These are phyloP conservation scores for Drosophila mayaguana DNA, from an alignment of 2,888 invertebrate species.

Conservation along the genomic window DNA sequence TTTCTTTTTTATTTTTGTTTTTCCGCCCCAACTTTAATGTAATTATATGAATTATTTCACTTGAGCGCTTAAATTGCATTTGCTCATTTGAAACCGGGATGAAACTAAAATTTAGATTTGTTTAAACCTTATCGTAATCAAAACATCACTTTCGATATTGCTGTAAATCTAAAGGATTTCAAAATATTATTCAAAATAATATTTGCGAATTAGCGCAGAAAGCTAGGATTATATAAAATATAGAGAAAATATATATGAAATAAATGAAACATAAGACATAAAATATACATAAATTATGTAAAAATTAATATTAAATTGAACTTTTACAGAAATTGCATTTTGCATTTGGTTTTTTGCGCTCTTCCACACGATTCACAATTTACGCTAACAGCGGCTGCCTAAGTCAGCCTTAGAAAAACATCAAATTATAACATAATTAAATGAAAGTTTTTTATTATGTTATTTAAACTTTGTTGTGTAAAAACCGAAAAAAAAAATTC, in stretches of 20 bases:
- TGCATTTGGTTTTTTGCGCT: neutral
- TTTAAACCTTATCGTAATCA: neutral
- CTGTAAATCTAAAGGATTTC: too few species aligned
- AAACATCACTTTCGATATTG: neutral
- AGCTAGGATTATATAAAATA: too few species aligned
- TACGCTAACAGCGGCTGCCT: neutral
- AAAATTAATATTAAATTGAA: neutral
- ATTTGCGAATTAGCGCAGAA: too few species aligned
- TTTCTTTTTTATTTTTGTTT: slow-evolving; percentile 14
- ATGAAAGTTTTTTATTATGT: neutral
- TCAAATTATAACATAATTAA: neutral
- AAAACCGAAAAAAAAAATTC: neutral
- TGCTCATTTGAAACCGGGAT: too few species aligned
- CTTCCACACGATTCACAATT: neutral
- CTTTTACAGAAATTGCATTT: too few species aligned
- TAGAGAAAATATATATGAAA: too few species aligned
- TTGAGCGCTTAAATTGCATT: slow-evolving; percentile 42
- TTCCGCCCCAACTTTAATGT: slow-evolving; percentile 20
- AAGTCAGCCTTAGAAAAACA: neutral
- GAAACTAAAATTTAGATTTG: neutral
- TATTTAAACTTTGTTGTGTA: neutral
- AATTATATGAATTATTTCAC: slow-evolving; percentile 52
- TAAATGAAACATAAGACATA: too few species aligned
- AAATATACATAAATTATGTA: neutral
- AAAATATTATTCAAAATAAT: too few species aligned